Percentiles rank a stretch among this genome's conserved stretches.
These are phyloP conservation scores for Drosophila recens DNA, from an alignment of 2,888 invertebrate species.

Conservation along the genomic window DNA sequence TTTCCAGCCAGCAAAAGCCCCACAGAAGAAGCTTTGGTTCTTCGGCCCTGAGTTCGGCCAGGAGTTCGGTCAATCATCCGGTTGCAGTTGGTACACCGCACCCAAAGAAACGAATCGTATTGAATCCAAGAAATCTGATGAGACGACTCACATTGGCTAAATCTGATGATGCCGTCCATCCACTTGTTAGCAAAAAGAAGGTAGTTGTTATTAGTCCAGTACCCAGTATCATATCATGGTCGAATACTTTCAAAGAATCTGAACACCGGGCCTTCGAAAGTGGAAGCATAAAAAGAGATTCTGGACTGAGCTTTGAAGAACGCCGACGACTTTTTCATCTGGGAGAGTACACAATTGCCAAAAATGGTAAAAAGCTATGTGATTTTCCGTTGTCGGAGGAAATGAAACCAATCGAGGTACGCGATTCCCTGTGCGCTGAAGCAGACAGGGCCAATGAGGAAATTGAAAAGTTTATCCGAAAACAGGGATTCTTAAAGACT, in stretches of 20 bases:
- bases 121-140: slow-evolving; percentile 5
- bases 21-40: neutral
- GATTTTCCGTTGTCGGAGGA: slow-evolving; percentile 23
- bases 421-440: neutral
- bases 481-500: slow-evolving; percentile 25
- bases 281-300: neutral
- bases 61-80: neutral
- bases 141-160: neutral
- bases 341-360: slow-evolving; percentile 62
- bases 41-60: no score
- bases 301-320: slow-evolving; percentile 36
- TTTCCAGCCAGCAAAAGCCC: neutral
- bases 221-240: neutral
- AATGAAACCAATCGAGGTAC: rapidly evolving
- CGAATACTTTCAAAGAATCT: neutral
- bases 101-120: slow-evolving; percentile 17
- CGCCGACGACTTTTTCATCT: slow-evolving; percentile 42
- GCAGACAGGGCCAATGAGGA: neutral
- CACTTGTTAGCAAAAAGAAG: neutral
- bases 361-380: slow-evolving; percentile 46
- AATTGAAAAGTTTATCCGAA: slow-evolving; percentile 29
- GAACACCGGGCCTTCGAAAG: no score
- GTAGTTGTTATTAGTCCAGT: slow-evolving; percentile 12
- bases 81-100: slow-evolving; percentile 32
- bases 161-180: neutral